These are phyloP conservation scores for Orchestia grillus DNA, from an alignment of 1,140 invertebrate species.

Conservation along the genomic window DNA sequence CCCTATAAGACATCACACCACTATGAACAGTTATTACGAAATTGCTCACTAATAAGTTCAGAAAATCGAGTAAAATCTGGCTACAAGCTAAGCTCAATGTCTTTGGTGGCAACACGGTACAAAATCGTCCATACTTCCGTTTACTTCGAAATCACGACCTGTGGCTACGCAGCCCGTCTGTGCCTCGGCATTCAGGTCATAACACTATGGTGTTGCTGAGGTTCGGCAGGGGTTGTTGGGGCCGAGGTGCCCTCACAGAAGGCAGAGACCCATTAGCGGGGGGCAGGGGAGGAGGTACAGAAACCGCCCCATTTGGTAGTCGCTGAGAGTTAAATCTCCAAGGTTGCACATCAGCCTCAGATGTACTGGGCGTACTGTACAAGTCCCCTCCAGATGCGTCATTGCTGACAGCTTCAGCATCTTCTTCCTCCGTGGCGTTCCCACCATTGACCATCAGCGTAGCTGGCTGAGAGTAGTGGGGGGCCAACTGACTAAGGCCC, in stretches of 20 bases:
- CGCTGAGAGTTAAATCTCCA: slow-evolving; percentile 44
- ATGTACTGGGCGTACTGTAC: slow-evolving; percentile 27
- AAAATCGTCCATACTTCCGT: background rate
- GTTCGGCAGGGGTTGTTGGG: slow-evolving; percentile 14
- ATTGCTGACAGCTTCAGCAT: background rate
- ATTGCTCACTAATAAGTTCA: background rate
- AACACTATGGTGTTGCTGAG: slow-evolving; percentile 35
- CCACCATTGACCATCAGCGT: slow-evolving; percentile 17
- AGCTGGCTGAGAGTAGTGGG: slow-evolving; percentile 21
- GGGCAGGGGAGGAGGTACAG: slow-evolving; percentile 29
- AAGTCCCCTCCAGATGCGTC: slow-evolving; percentile 8
- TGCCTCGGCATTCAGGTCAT: background rate
- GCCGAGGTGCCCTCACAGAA: slow-evolving; percentile 29
- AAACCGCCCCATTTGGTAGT: slow-evolving; percentile 6
- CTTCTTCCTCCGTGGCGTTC: background rate
- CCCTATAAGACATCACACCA: background rate
- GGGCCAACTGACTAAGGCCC: slow-evolving; percentile 27
- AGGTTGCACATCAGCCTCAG: slow-evolving; percentile 23
- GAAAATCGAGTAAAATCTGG: background rate
- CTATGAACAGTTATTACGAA: background rate
- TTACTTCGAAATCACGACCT: background rate
- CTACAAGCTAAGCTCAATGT: background rate
- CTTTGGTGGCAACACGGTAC: background rate
- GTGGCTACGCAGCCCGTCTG: background rate
- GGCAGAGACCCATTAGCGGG: slow-evolving; percentile 19